Evolutionary conservation across 2,113 vertebrate genomes (phyloP).

Genomic region (Hyla sarda): DNA sequence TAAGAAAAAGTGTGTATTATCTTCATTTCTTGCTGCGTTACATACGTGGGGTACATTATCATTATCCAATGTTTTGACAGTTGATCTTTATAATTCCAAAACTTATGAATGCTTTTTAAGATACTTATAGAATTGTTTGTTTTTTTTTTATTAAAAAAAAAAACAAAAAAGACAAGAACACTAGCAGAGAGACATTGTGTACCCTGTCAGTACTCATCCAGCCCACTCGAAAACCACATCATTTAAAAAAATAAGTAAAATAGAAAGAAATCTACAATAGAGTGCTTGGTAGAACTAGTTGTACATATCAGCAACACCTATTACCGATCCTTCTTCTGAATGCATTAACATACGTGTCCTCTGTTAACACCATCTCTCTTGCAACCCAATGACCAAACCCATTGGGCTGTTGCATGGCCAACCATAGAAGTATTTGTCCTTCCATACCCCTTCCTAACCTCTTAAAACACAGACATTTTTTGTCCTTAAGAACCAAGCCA

Average conservation of each 20-base stretch:
- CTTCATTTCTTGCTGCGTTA: neutral
- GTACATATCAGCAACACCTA: neutral
- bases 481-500: too few species aligned
- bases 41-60: conserved; percentile 6
- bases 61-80: conserved; percentile 26
- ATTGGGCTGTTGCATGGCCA: too few species aligned
- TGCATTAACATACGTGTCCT: too few species aligned
- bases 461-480: too few species aligned
- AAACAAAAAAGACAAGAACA: neutral
- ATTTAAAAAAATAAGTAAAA: too few species aligned
- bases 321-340: too few species aligned
- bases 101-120: neutral
- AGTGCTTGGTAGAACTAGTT: neutral
- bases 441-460: too few species aligned
- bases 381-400: too few species aligned
- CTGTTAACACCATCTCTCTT: too few species aligned
- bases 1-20: conserved; percentile 8
- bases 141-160: neutral
- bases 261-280: neutral
- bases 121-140: neutral
- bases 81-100: conserved; percentile 20
- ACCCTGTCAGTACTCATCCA: neutral
- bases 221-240: neutral
- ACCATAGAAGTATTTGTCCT: too few species aligned
- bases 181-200: neutral